Conservation (phyloP, 2,797 vertebrate species). For the Onychomys leucogaster region DNA sequence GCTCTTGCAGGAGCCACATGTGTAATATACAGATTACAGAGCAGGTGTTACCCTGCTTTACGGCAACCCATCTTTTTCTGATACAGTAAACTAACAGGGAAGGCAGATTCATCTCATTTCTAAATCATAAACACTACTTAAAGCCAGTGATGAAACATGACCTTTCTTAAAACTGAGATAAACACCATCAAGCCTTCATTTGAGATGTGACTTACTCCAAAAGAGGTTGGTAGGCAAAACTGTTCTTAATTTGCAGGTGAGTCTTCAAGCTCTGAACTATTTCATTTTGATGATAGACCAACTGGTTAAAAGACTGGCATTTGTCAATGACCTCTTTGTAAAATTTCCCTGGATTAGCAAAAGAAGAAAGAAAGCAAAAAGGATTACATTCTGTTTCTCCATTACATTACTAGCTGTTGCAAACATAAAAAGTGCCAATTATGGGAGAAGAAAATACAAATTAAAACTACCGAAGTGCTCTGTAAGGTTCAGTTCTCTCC, state of each 20-base stretch:
- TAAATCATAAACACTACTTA: constrained; percentile 43
- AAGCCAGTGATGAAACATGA: not conserved
- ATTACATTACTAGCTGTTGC: not conserved
- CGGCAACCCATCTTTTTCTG: not conserved
- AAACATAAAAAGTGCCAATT: not conserved
- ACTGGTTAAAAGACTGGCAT: constrained; percentile 96
- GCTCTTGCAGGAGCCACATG: not conserved
- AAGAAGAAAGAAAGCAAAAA: constrained; percentile 63
- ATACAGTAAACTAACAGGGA: not conserved
- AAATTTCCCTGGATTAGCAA: constrained; percentile 91
- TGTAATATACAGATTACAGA: not conserved
- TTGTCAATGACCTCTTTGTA: constrained; percentile 93
- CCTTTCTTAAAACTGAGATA: constrained; percentile 30
- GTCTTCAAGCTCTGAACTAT: constrained; percentile 95
- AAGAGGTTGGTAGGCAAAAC: constrained; percentile 94
- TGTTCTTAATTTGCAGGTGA: constrained; percentile 92
- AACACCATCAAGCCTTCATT: not conserved
- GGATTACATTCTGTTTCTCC: constrained; percentile 1
- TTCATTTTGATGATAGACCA: constrained; percentile 95
- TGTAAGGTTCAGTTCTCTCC: constrained; percentile 97
- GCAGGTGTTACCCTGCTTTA: not conserved
- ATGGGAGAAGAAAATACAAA: constrained; percentile 61
- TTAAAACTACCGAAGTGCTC: constrained; percentile 93
- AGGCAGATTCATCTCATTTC: constrained; percentile 24
- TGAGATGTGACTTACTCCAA: constrained; percentile 93